These are phyloP conservation scores for Ptilorrhoa leucosticta DNA, from an alignment of 2,113 vertebrate genomes.

Conservation along the genomic window DNA sequence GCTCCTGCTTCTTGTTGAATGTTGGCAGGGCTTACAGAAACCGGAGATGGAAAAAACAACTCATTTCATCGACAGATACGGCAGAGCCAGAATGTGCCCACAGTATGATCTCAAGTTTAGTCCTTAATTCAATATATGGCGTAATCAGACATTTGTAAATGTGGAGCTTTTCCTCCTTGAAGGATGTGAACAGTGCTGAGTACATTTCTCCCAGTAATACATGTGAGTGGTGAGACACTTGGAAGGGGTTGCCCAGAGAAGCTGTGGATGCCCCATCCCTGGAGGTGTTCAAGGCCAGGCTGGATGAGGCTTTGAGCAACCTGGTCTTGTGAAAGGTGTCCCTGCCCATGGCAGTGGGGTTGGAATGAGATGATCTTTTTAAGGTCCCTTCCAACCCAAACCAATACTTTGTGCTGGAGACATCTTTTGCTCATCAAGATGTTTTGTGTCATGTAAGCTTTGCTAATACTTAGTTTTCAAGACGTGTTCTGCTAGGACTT, in stretches of 20 bases:
- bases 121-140: background rate
- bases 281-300: background rate
- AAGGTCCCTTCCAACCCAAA: background rate
- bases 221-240: background rate
- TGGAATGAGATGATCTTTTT: background rate
- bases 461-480: background rate
- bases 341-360: background rate
- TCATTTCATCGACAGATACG: background rate
- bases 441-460: background rate
- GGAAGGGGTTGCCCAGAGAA: background rate
- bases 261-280: background rate
- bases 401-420: background rate
- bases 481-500: background rate
- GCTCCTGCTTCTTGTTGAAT: background rate
- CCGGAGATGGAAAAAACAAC: background rate
- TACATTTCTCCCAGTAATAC: background rate
- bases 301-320: background rate
- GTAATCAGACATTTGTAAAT: background rate
- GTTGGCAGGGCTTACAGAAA: constrained; percentile 8
- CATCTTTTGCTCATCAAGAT: background rate
- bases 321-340: background rate
- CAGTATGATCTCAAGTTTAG: background rate
- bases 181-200: background rate
- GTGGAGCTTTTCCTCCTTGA: background rate
- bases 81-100: background rate